Evolutionary conservation across 2,797 vertebrate species (phyloP).

Genomic region (Myotis vivesi): DNA sequence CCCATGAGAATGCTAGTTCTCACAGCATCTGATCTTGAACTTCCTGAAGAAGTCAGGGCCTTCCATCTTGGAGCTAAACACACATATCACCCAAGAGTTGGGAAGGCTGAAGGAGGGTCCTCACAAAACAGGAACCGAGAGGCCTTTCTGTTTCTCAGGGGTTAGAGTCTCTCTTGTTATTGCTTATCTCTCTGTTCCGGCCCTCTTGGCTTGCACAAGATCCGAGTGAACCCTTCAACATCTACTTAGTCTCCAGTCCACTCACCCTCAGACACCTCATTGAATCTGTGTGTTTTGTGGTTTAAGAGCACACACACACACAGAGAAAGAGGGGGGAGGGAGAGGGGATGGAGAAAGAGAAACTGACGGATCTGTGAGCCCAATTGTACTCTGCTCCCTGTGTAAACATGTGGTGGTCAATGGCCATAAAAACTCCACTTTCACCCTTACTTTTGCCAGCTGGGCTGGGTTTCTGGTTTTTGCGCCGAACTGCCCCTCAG

Average conservation of each 20-base stretch:
- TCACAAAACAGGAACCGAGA: background rate
- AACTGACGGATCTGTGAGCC: background rate
- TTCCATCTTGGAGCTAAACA: background rate
- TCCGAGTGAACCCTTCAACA: background rate
- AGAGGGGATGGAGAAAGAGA: background rate
- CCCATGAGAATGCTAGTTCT: background rate
- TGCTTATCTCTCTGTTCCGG: background rate
- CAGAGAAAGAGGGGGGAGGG: too few species aligned
- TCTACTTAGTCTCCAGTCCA: background rate
- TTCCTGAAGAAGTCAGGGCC: background rate
- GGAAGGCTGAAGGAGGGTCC: background rate
- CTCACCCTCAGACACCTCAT: background rate
- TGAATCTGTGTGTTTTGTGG: background rate
- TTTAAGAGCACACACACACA: background rate
- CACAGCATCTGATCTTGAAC: background rate
- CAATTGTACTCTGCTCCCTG: background rate
- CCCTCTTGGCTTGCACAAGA: background rate
- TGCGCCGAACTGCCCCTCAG: background rate
- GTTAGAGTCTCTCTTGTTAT: background rate
- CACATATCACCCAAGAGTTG: background rate
- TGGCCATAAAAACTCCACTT: background rate
- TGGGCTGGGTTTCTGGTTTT: background rate
- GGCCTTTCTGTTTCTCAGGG: too few species aligned
- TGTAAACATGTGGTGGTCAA: background rate
- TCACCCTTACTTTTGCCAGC: background rate